phyloP scores from a whole-genome alignment of 2,797 vertebrate species.

The Anomalospiza imberbis region DNA sequence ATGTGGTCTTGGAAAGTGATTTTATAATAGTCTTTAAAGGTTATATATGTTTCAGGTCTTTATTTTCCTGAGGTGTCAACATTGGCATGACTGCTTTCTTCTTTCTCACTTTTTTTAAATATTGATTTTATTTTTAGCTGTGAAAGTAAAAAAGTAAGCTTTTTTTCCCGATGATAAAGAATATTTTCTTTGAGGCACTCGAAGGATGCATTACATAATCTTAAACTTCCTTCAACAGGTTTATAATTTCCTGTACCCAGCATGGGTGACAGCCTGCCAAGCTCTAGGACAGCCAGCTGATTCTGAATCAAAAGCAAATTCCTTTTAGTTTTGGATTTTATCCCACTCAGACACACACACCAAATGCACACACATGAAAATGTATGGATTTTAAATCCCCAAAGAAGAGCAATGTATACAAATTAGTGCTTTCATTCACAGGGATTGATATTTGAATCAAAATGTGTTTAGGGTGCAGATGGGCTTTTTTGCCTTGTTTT shows the following conservation, averaged over 20 bases:
- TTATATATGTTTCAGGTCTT: background rate
- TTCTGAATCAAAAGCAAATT: background rate
- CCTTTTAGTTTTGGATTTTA: background rate
- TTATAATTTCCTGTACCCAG: background rate
- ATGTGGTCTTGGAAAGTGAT: background rate
- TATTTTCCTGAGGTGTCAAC: background rate
- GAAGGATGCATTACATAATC: background rate
- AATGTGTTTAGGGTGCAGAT: background rate
- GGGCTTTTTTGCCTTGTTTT: background rate
- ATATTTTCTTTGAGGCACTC: background rate
- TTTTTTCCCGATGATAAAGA: background rate
- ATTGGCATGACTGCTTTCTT: background rate
- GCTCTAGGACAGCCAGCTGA: background rate
- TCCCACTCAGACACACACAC: background rate
- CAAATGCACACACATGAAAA: background rate
- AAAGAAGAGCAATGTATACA: accelerated
- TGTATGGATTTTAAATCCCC: background rate
- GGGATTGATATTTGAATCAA: background rate
- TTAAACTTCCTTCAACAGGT: background rate
- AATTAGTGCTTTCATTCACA: background rate
- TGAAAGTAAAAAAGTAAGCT: background rate
- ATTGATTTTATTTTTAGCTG: background rate
- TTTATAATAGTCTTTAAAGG: background rate
- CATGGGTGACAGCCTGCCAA: background rate
- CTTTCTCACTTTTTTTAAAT: background rate